Evolutionary conservation across 2,797 vertebrate genomes (phyloP), one percentile per base, ranked within the genome.

Genomic region (Aythya fuligula): DNA sequence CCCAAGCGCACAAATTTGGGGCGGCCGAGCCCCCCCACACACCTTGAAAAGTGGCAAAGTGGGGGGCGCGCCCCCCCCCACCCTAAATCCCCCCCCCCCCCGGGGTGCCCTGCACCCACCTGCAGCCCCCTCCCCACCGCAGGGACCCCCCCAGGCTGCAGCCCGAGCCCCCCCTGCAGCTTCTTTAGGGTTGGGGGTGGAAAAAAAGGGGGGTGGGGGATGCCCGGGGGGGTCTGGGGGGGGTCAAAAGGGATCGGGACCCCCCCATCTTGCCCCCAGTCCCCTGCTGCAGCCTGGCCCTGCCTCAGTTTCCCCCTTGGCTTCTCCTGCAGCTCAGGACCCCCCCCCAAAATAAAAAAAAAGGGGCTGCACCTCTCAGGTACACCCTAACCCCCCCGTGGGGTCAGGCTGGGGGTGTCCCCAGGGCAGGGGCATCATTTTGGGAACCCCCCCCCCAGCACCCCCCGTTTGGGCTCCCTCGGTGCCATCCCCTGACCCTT

Each of bases 211-310:
- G 11, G 38, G 11, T 38, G 38, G 38, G 38, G 38, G 38, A 38
- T 38, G 38, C 38, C 38, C 5, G 38, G 38, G 11, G 38, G 38
- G 38, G 38, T 38, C 11, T 11, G 11, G 38, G 38, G 38, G 11
- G 38, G 38, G 38, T 38, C 38, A 38, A 38, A 38, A 38, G 38
- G 38, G 38, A 11, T 38, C 38, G 38, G 53, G 34, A 24, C 36
- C 2, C 1, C 11, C 0, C 1, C 41, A 15, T 16, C 22, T 64
- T 0, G 39, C 36, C 15, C 47, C 41, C 58, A 12, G 69, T 45
- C 45, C 13, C 36, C 54, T 3, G 2, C 4, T 2, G 0, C 85
- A 30, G 67, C 61, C 70, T 9, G 36, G 9, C 66, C 8, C 30
- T 3, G 3, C 54, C 79, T 84, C 87, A 4, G 49, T 61, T 86